A percentile compares a stretch with the other conserved stretches of the same genome.
Conservation (phyloP, 2,797 vertebrate species). For the Ara ararauna region DNA sequence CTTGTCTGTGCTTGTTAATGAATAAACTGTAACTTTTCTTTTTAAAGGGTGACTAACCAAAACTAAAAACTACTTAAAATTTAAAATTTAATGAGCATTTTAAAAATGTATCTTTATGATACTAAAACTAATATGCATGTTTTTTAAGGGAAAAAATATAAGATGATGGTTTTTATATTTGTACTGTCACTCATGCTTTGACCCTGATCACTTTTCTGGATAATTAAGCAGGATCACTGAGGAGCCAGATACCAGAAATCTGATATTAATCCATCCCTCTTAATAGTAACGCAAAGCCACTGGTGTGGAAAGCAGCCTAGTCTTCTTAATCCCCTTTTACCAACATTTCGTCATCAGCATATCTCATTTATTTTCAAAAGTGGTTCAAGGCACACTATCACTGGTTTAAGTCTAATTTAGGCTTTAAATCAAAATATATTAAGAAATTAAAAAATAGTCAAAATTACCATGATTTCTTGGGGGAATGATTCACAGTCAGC, state of each 20-base stretch:
- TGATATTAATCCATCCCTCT: conserved; percentile 83
- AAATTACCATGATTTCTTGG: conserved; percentile 52
- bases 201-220: conserved; percentile 83
- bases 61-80: conserved; percentile 21
- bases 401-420: conserved; percentile 71
- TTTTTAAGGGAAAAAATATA: conserved; percentile 11
- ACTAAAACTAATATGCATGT: conserved; percentile 66
- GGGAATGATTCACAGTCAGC: conserved; percentile 48
- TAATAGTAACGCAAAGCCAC: conserved; percentile 72
- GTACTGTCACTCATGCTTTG: conserved; percentile 72
- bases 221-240: conserved; percentile 84
- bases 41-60: conserved; percentile 32
- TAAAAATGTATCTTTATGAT: conserved; percentile 54
- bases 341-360: conserved; percentile 61
- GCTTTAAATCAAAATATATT: conserved; percentile 59
- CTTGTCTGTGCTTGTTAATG: background rate
- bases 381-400: conserved; percentile 52
- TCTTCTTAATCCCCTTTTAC: conserved; percentile 76
- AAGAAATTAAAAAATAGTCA: conserved; percentile 53
- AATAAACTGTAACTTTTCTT: conserved; percentile 8
- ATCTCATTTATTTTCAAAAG: conserved; percentile 74
- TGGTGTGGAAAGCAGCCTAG: conserved; percentile 73
- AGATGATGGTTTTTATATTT: conserved; percentile 63
- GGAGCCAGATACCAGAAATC: conserved; percentile 80
- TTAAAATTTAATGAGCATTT: conserved; percentile 67